Conservation (phyloP, 2,797 vertebrate genomes). For the Gorsachius magnificus region DNA sequence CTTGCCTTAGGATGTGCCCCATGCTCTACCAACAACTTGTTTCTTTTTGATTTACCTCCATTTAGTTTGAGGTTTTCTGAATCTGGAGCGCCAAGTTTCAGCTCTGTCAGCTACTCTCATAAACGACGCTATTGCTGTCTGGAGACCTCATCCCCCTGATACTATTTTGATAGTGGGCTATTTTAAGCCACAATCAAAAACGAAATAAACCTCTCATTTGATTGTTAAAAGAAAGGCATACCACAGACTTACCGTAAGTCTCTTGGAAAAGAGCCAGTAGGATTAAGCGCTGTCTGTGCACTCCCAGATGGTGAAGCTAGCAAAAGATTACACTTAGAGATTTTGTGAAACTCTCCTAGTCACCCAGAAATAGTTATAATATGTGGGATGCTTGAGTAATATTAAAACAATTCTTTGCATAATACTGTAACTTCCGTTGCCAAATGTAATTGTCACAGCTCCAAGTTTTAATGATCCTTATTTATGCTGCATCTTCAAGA, state of each 20-base stretch:
- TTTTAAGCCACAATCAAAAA: background rate
- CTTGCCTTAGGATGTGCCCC: background rate
- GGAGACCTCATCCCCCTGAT: background rate
- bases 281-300: slow-evolving; percentile 21
- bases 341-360: slow-evolving; percentile 18
- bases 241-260: background rate
- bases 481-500: background rate
- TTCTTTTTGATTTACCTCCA: background rate
- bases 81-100: background rate
- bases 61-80: background rate
- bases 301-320: slow-evolving; percentile 46
- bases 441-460: background rate
- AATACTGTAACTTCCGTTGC: background rate
- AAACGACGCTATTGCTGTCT: background rate
- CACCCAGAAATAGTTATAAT: background rate
- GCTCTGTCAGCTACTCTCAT: background rate
- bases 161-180: background rate
- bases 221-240: slow-evolving; percentile 5
- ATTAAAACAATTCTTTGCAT: slow-evolving; percentile 24
- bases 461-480: background rate
- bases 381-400: background rate
- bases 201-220: background rate
- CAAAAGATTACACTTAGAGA: slow-evolving; percentile 3
- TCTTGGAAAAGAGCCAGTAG: slow-evolving; percentile 39
- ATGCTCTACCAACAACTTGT: background rate